Base-by-base conservation (phyloP, 2,113 vertebrate genomes). In the Galemys pyrenaicus region DNA sequence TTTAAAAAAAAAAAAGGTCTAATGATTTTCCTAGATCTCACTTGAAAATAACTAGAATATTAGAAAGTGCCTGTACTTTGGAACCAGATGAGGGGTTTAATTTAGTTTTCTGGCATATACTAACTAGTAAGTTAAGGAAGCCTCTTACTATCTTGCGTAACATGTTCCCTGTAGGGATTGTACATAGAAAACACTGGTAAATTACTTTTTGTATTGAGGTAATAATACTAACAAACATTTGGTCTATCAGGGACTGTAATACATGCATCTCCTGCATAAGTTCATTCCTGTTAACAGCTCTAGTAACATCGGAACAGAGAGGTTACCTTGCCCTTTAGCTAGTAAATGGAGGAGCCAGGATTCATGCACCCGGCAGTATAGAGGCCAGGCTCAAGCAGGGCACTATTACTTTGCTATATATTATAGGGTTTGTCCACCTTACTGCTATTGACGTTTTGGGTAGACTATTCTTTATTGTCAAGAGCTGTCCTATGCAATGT, bases 121-220 rank as follows among this genome's bases (percentile, higher is more conserved):
- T n/a, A n/a, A n/a, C n/a, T n/a, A n/a, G n/a, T 85, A 80, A 88
- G 85, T 88, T 79, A 91, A 82, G 9, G 19, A 81, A 75, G 35
- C 26, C 41, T 35, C 9, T 89, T 92, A n/a, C n/a, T n/a, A 91
- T 80, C 26, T 15, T 22, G 19, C 83, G 24, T 74, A 87, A 44
- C 71, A 84, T 28, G 30, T 89, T 39, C 37, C 22, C 82, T 91
- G 3, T 30, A 77, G 37, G 4, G 22, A 41, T 89, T 39, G 71
- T 8, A 71, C 16, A 46, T 32, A 80, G 19, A 89, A 56, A 44
- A 49, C 37, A 1, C 3, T 92, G 37, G n/a, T 82, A 86, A 39
- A 54, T 79, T 20, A 39, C 12, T 65, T 60, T 86, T 75, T 56
- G 12, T 74, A 2, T 80, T 95, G 9, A 74, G 44, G 37, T 95